Conservation (phyloP, 2,797 vertebrate species). For the Epinephelus coioides region DNA sequence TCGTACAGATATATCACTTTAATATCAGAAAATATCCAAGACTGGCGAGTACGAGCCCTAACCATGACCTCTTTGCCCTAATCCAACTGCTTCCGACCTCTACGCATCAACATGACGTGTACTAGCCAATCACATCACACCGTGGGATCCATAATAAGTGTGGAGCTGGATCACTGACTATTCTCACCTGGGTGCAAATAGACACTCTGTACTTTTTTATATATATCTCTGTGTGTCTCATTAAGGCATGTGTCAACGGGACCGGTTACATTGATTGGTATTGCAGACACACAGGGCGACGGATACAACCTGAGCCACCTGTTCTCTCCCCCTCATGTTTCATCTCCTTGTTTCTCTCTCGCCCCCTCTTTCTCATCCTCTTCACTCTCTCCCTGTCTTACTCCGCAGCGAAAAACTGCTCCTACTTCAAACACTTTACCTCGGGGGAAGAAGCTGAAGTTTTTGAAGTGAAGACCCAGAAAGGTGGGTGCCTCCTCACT, state of each 20-base stretch:
- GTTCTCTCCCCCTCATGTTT: constrained; percentile 37
- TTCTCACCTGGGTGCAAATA: too few species aligned
- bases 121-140: too few species aligned
- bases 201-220: too few species aligned
- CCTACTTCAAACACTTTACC: constrained; percentile 99
- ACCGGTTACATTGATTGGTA: constrained; percentile 31
- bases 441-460: constrained; percentile 94
- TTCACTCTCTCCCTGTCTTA: constrained; percentile 21
- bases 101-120: too few species aligned
- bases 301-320: constrained; percentile 43
- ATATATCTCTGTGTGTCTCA: not conserved
- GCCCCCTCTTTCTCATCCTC: not conserved
- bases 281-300: constrained; percentile 31
- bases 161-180: too few species aligned
- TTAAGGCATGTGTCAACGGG: not conserved
- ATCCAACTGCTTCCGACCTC: too few species aligned
- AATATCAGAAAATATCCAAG: too few species aligned
- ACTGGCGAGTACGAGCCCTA: too few species aligned
- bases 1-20: too few species aligned
- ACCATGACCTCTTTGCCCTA: too few species aligned
- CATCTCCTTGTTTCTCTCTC: constrained; percentile 10
- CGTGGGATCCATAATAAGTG: too few species aligned
- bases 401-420: constrained; percentile 92
- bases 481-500: constrained; percentile 87
- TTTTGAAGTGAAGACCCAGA: constrained; percentile 97